These are phyloP conservation scores for Lepisosteus oculatus DNA, from an alignment of 2,113 vertebrate species.

Conservation along the genomic window DNA sequence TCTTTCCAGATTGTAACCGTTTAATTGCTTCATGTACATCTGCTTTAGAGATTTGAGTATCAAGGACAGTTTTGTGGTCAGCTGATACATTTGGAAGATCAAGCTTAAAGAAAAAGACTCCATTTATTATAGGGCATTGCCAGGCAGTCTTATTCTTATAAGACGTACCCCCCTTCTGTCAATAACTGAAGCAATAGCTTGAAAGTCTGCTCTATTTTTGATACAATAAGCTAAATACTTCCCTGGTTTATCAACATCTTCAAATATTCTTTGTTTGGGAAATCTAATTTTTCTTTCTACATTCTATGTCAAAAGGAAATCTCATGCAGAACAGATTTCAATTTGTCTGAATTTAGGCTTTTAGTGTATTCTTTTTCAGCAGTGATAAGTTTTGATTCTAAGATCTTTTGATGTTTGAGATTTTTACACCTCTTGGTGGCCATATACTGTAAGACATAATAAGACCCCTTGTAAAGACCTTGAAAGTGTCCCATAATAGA, in stretches of 20 bases:
- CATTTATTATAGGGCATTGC: constrained; percentile 1
- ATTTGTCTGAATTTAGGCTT: background rate
- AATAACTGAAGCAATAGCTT: constrained; percentile 16
- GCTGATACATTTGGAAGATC: background rate
- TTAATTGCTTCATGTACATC: background rate
- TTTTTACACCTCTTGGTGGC: background rate
- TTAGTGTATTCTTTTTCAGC: background rate
- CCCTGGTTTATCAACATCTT: constrained; percentile 8
- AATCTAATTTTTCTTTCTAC: background rate
- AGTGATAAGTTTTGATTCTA: background rate
- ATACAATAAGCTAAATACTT: constrained; percentile 15
- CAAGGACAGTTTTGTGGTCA: background rate
- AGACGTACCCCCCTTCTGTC: background rate
- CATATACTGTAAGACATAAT: background rate
- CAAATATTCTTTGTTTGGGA: constrained; percentile 3
- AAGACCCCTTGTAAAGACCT: background rate
- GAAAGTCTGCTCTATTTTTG: constrained; percentile 9
- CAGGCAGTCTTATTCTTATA: constrained; percentile 9
- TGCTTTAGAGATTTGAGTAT: constrained; percentile 13
- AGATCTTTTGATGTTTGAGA: background rate
- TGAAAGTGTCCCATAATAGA: background rate
- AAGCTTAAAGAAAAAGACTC: background rate
- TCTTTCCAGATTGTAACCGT: background rate
- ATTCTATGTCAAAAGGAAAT: background rate
- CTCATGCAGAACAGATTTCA: background rate